Conservation (phyloP, 2,113 vertebrate genomes). For the Serilophus lunatus region DNA sequence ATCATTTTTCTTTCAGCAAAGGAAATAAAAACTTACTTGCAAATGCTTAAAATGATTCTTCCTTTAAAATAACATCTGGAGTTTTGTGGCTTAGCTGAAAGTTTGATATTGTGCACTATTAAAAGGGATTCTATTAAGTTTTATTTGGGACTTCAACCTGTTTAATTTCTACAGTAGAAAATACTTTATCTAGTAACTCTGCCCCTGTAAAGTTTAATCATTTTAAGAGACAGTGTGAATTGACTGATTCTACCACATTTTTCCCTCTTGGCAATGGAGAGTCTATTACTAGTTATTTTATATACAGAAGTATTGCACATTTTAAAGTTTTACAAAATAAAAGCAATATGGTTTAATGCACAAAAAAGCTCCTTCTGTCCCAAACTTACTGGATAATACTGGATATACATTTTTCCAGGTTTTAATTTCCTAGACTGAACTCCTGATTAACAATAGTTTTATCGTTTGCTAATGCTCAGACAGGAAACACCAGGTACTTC, state of each 20-base stretch:
- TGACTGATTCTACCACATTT: neutral
- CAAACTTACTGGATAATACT: neutral
- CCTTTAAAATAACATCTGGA: neutral
- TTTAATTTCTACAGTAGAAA: neutral
- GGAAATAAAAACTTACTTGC: neutral
- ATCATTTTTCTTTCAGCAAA: neutral
- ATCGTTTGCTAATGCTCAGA: neutral
- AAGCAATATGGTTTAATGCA: neutral
- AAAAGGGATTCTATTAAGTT: neutral
- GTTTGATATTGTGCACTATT: neutral
- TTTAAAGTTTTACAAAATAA: neutral
- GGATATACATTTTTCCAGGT: neutral
- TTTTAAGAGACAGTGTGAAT: neutral
- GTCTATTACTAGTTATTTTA: neutral
- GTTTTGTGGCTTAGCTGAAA: neutral
- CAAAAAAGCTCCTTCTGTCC: neutral
- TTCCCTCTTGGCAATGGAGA: neutral
- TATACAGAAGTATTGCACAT: neutral
- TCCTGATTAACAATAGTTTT: neutral
- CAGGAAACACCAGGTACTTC: neutral
- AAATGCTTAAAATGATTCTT: neutral
- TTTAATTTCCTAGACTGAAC: neutral
- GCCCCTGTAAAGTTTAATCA: neutral
- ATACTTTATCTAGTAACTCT: neutral
- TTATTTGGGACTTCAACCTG: neutral